Base-by-base conservation (phyloP, 2,888 invertebrate species). In the Incurvaria masculella region DNA sequence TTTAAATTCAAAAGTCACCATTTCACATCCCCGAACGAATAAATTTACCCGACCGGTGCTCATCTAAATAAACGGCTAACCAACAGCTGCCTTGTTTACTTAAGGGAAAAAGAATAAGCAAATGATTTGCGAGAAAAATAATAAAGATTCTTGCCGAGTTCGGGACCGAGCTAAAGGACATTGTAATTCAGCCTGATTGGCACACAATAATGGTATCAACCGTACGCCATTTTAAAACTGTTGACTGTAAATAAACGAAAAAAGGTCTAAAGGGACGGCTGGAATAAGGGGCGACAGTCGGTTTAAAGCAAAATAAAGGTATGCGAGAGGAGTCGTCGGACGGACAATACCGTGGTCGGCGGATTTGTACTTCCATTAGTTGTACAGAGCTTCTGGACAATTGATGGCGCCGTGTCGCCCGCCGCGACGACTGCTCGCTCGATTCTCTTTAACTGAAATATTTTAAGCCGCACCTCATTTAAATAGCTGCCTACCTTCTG, bases 171-270 rank as follows among this genome's bases (percentile, higher is more conserved):
- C 61, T 67, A 76, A 75, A 73, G 72, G 74, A 78, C 75, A 76
- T 75, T 76, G 76, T 78, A 76, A 75, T 75, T 78, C 78, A 75
- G 65, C 57, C 68, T 75, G 78, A 78, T 76, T 78, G 78, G 76
- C 76, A 78, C 72, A 78, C 78, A 78, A 78, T 78, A 78, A 76
- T 74, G 72, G 74, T 74, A 73, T 75, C 76, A 76, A 75, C 72
- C 69, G 69, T 73, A 69, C 68, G 70, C 72, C 73, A 71, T 75
- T 76, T 76, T 72, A 78, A 78, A 78, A 76, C 72, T 74, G 75
- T 69, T 65, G 67, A 65, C 63, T 68, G 64, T 46, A 39, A 46
- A 49, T 69, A 72, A 75, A 74, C 72, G 67, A 68, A 72, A 74
- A 72, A 75, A 68, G 66, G 63, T 62, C 14, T 33, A 33, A 33